Evolutionary conservation across 2,797 vertebrate species (phyloP).

Genomic region (Lithobates pipiens): DNA sequence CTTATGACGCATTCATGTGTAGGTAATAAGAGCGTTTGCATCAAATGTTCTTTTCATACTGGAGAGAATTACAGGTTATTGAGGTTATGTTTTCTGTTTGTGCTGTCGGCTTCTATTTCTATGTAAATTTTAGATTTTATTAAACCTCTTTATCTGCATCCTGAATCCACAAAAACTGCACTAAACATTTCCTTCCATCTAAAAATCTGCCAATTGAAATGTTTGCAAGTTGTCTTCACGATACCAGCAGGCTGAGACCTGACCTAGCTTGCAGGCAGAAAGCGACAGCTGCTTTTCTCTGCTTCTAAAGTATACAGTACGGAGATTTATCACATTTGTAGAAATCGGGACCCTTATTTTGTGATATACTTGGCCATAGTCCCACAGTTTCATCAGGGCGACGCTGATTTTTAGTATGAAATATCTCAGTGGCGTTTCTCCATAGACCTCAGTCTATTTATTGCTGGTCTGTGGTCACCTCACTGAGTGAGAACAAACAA

Average conservation of each 20-base stretch:
- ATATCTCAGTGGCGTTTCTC: no score
- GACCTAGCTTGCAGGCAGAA: background rate
- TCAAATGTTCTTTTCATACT: background rate
- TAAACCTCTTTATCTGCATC: background rate
- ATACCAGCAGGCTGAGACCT: background rate
- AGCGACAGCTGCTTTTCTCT: background rate
- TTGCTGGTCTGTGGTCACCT: no score
- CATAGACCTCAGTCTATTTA: no score
- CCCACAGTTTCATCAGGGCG: no score
- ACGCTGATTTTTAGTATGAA: no score
- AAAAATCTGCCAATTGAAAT: background rate
- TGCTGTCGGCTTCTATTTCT: background rate
- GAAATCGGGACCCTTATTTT: background rate
- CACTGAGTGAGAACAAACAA: no score
- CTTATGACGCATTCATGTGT: no score
- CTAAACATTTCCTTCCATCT: background rate
- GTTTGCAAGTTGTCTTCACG: background rate
- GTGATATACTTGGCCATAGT: no score
- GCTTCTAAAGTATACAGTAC: background rate
- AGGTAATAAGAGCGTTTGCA: no score
- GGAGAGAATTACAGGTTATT: background rate
- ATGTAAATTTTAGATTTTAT: background rate
- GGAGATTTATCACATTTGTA: background rate
- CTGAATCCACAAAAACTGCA: background rate
- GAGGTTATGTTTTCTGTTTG: background rate